A percentile compares a stretch with the other conserved stretches of the same genome.
Conservation (phyloP, 2,113 vertebrate species). For the Physeter macrocephalus region DNA sequence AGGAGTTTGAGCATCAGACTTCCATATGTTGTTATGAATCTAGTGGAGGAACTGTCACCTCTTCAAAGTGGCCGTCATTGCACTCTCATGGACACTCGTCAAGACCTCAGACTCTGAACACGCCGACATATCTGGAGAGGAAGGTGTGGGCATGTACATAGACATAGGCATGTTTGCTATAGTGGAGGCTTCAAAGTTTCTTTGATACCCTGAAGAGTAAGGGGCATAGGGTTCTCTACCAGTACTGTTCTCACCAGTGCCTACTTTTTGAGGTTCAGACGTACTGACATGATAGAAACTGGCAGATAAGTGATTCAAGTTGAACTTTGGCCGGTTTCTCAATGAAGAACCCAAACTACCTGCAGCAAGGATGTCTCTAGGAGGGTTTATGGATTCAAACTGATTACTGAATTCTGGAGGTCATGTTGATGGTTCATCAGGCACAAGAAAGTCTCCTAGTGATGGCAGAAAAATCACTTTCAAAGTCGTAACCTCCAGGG, state of each 20-base stretch:
- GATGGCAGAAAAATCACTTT: constrained; percentile 97
- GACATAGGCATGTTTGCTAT: constrained; percentile 92
- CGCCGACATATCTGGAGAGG: constrained; percentile 96
- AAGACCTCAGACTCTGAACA: constrained; percentile 96
- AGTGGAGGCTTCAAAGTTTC: constrained; percentile 87
- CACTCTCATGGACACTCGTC: constrained; percentile 97
- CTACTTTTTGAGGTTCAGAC: constrained; percentile 81
- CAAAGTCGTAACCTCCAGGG: constrained; percentile 95
- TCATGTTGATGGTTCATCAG: constrained; percentile 91
- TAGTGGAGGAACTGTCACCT: constrained; percentile 88
- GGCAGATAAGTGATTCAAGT: constrained; percentile 93
- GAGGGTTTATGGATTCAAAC: constrained; percentile 88
- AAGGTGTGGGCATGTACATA: constrained; percentile 91
- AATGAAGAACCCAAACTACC: constrained; percentile 81
- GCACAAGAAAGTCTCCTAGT: constrained; percentile 89
- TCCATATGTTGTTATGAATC: constrained; percentile 95
- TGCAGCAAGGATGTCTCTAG: constrained; percentile 80
- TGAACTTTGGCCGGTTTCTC: constrained; percentile 88
- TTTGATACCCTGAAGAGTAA: constrained; percentile 83
- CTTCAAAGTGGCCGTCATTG: constrained; percentile 89
- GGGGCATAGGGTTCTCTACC: constrained; percentile 83
- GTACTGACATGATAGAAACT: constrained; percentile 87
- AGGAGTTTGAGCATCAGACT: constrained; percentile 90
- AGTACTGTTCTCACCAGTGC: constrained; percentile 74
- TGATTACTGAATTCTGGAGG: constrained; percentile 88